phyloP scores from a whole-genome alignment of 2,797 vertebrate species.

The Lindbergichthys nudifrons region DNA sequence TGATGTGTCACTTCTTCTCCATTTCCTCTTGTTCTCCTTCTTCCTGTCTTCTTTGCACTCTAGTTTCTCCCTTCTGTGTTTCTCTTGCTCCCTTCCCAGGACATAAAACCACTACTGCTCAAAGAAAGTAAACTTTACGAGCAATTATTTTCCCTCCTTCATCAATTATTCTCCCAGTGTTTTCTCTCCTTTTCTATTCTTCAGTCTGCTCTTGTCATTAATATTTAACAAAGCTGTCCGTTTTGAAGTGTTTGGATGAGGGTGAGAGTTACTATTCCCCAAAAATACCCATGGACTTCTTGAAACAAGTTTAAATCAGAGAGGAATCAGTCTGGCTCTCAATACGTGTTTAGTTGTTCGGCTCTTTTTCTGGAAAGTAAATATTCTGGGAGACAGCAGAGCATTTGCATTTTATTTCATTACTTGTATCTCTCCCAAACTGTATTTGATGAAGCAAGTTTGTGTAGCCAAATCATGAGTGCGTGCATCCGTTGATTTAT shows the following conservation, averaged over 20 bases:
- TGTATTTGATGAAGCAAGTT: neutral
- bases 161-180: constrained; percentile 55
- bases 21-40: constrained; percentile 2
- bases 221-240: constrained; percentile 66
- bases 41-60: constrained; percentile 3
- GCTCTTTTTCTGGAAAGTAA: neutral
- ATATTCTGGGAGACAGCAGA: neutral
- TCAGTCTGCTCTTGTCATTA: constrained; percentile 36
- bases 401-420: neutral
- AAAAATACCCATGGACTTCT: constrained; percentile 12
- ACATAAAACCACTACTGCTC: constrained; percentile 27
- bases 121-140: constrained; percentile 38
- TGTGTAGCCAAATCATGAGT: neutral
- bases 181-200: constrained; percentile 34
- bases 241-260: constrained; percentile 59
- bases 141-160: constrained; percentile 58
- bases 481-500: constrained; percentile 8
- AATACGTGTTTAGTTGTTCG: neutral
- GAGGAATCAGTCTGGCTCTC: neutral
- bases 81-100: neutral
- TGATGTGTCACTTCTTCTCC: constrained; percentile 8
- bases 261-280: constrained; percentile 29
- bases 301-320: constrained; percentile 6
- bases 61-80: neutral
- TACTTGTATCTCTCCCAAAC: neutral